Evolutionary conservation across 2,888 invertebrate genomes (phyloP).

Genomic region (Epinotia bilunana): DNA sequence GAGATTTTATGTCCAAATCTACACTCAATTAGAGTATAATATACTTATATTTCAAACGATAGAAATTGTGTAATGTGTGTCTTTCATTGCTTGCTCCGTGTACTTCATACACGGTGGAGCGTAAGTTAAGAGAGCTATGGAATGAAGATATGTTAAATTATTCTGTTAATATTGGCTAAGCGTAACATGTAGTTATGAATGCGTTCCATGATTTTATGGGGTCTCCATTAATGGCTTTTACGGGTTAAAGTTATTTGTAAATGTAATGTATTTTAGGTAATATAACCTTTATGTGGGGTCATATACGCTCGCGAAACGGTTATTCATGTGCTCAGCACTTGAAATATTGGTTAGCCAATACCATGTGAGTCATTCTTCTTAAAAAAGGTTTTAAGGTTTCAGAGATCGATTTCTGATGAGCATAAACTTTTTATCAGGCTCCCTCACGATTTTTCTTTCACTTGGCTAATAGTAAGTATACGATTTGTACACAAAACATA

Average conservation of each 20-base stretch:
- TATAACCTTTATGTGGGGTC: slow-evolving; percentile 24
- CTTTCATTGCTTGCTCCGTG: neutral
- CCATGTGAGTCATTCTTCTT: too few relatives aligned
- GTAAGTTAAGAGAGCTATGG: slow-evolving; percentile 12
- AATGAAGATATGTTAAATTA: neutral
- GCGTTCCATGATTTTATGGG: slow-evolving; percentile 37
- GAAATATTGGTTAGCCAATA: too few relatives aligned
- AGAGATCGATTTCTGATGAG: too few relatives aligned
- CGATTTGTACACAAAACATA: neutral
- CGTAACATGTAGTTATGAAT: neutral
- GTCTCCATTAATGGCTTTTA: slow-evolving; percentile 29
- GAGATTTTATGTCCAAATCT: slow-evolving; percentile 30
- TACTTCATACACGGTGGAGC: neutral
- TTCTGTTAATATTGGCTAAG: slow-evolving; percentile 2
- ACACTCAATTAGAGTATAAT: slow-evolving; percentile 1
- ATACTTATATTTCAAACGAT: neutral
- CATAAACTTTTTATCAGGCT: too few relatives aligned
- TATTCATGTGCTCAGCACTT: neutral
- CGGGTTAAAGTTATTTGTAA: slow-evolving; percentile 26
- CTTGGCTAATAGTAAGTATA: too few relatives aligned
- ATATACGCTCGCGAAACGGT: neutral
- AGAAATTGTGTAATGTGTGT: neutral
- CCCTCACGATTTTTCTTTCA: too few relatives aligned
- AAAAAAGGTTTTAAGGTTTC: too few relatives aligned
- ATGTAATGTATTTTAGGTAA: slow-evolving; percentile 24